Conservation (phyloP, 2,888 invertebrate genomes). For the Mamestra brassicae region DNA sequence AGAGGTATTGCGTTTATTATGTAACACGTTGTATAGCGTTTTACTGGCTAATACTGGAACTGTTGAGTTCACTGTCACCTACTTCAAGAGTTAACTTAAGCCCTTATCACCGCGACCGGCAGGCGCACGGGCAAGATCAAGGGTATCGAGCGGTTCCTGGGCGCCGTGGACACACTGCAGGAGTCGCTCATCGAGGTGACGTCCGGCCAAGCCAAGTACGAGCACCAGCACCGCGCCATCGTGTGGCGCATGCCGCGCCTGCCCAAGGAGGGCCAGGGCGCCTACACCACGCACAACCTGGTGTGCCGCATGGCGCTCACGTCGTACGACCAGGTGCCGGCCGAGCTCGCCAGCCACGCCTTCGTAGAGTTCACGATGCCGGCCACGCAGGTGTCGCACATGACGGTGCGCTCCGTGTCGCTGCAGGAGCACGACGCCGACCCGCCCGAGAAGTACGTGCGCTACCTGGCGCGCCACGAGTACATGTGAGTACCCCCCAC, state of each 20-base stretch:
- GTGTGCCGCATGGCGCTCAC: conserved; percentile 98
- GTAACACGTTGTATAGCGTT: background rate
- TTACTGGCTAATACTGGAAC: too few species aligned
- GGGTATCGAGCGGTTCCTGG: conserved; percentile 97
- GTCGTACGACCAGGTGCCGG: conserved; percentile 99
- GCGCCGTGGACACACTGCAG: conserved; percentile 97
- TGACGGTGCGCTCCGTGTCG: conserved; percentile 98
- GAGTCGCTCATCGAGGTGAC: conserved; percentile 98
- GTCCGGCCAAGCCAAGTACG: conserved; percentile 99
- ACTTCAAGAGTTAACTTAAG: background rate
- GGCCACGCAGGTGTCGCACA: conserved; percentile 96
- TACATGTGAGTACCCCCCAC: conserved; percentile 93
- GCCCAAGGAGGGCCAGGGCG: conserved; percentile 99
- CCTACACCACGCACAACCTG: conserved; percentile 99
- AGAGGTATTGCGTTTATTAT: too few species aligned
- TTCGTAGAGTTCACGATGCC: conserved; percentile 99
- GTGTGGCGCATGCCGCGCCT: conserved; percentile 99
- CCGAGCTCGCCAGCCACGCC: conserved; percentile 96
- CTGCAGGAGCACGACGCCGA: conserved; percentile 97
- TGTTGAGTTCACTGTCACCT: background rate
- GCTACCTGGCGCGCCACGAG: conserved; percentile 98
- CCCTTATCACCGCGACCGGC: conserved; percentile 4
- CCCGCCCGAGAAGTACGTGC: conserved; percentile 99
- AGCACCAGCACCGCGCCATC: conserved; percentile 98
- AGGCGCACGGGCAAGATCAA: conserved; percentile 97